These are phyloP conservation scores for Plebejus melissa DNA, from an alignment of 2,888 invertebrate genomes.

Conservation along the genomic window DNA sequence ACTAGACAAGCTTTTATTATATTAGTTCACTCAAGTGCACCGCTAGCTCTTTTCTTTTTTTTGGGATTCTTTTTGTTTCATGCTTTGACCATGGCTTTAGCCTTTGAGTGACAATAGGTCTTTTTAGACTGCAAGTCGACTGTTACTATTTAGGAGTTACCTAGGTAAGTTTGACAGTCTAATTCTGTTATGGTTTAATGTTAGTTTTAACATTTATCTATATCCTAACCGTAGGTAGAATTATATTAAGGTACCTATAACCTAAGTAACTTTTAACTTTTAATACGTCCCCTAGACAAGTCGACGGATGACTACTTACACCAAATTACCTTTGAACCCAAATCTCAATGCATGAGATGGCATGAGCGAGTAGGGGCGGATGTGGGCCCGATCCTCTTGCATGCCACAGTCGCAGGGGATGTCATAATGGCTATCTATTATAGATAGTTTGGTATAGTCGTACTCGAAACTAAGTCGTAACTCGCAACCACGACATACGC, in stretches of 20 bases:
- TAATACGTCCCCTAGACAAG: not conserved
- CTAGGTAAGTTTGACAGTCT: not conserved
- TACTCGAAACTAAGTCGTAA: too few relatives aligned
- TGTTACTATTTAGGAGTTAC: not conserved
- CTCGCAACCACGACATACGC: too few relatives aligned
- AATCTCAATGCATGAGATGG: constrained; percentile 9
- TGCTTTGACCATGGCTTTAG: not conserved
- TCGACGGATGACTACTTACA: not conserved
- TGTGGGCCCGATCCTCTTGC: constrained; percentile 13
- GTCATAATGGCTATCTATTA: not conserved
- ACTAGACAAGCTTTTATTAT: not conserved
- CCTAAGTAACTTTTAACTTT: not conserved
- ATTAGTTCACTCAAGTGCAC: not conserved
- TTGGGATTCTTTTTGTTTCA: not conserved
- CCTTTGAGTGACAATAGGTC: not conserved
- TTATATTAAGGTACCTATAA: not conserved
- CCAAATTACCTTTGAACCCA: constrained; percentile 9
- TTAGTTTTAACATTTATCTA: too few relatives aligned
- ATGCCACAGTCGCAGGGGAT: constrained; percentile 1
- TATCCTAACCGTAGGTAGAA: too few relatives aligned
- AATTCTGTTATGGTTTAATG: not conserved
- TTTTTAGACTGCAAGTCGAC: too few relatives aligned
- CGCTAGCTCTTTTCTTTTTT: not conserved
- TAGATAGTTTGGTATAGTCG: not conserved
- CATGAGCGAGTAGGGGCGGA: constrained; percentile 17